phyloP scores from a whole-genome alignment of 1,140 invertebrate species.

The Brachionus rotundiformis region DNA sequence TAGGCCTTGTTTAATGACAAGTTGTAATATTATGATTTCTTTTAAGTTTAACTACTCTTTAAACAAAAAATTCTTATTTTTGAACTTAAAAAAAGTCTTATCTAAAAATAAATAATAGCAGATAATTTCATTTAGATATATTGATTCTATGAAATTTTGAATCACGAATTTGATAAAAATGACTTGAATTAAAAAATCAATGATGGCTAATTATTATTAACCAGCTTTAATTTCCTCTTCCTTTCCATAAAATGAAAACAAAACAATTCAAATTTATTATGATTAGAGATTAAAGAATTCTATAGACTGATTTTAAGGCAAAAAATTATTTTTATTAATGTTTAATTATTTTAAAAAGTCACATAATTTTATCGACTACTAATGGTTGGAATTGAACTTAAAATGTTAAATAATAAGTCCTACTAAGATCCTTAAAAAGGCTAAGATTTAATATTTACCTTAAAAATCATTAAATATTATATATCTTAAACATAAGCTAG shows the following conservation, averaged over 20 bases:
- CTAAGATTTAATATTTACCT: not conserved
- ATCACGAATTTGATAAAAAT: too few species aligned
- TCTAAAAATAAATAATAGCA: not conserved
- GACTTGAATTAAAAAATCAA: too few species aligned
- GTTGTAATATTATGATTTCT: too few species aligned
- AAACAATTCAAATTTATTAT: not conserved
- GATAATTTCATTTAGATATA: not conserved
- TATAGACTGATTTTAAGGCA: not conserved
- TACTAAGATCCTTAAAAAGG: not conserved
- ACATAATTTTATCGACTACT: not conserved
- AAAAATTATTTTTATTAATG: not conserved
- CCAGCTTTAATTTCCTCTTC: not conserved
- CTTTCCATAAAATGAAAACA: not conserved
- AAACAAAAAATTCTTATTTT: too few species aligned
- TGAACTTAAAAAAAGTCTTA: not conserved
- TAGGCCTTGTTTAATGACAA: not conserved
- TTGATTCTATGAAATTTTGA: too few species aligned
- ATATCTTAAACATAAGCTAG: too few species aligned
- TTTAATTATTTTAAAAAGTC: not conserved
- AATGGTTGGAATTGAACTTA: not conserved
- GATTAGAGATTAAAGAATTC: not conserved
- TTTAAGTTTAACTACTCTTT: too few species aligned
- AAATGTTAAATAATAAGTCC: not conserved
- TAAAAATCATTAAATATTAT: too few species aligned
- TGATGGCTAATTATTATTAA: too few species aligned